Percentiles rank a stretch among this genome's conserved stretches.
Evolutionary conservation across 2,113 vertebrate genomes (phyloP).

Genomic region (Mellivora capensis): DNA sequence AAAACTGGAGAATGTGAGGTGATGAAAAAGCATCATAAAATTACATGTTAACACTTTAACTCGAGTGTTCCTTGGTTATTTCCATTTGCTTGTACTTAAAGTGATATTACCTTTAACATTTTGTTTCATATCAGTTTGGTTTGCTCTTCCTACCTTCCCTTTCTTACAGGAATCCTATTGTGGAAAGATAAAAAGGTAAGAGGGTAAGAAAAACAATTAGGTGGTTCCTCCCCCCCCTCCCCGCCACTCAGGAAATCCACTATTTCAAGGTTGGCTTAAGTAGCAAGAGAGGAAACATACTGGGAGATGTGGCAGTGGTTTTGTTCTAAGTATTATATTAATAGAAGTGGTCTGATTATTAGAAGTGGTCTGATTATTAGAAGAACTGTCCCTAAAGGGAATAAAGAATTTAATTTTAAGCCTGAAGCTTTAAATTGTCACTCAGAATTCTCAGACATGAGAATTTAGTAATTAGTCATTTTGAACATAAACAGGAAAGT

Average conservation of each 20-base stretch:
- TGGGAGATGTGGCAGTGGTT: neutral
- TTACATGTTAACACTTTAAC: neutral
- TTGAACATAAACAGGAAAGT: neutral
- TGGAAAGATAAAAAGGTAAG: constrained; percentile 40
- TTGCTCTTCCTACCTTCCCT: neutral
- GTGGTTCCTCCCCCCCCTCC: neutral
- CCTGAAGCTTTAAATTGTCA: neutral
- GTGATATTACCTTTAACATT: neutral
- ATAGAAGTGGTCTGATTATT: neutral
- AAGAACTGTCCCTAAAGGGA: neutral
- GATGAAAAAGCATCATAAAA: neutral
- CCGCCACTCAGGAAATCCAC: neutral
- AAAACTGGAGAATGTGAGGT: neutral
- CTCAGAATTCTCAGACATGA: neutral
- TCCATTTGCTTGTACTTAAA: neutral
- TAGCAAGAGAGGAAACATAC: neutral
- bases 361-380: neutral
- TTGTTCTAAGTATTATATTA: neutral
- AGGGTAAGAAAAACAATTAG: neutral
- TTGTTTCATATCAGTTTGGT: neutral
- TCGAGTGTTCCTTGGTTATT: constrained; percentile 22
- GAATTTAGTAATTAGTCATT: neutral
- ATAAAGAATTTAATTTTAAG: constrained; percentile 17
- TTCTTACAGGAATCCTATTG: neutral
- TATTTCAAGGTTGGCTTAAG: constrained; percentile 6